Conservation (phyloP, 2,888 invertebrate genomes). For the Tineola bisselliella region DNA sequence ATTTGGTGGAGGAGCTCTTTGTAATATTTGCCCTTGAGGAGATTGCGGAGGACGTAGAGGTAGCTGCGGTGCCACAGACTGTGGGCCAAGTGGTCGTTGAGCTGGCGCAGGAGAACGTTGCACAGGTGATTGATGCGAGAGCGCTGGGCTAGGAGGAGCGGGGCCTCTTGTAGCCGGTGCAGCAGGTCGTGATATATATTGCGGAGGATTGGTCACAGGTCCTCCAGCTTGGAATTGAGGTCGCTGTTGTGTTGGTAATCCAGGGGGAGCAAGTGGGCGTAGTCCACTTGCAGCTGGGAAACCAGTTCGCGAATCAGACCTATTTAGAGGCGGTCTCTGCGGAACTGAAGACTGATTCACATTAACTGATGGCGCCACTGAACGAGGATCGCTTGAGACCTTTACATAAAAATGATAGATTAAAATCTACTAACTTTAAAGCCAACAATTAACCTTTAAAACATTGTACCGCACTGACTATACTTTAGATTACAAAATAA, state of each 20-base stretch:
- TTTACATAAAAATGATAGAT: constrained; percentile 29
- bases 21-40: constrained; percentile 22
- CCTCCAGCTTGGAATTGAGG: constrained; percentile 60
- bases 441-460: background rate
- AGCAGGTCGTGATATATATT: constrained; percentile 42
- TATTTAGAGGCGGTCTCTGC: constrained; percentile 42
- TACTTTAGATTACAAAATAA: constrained; percentile 4
- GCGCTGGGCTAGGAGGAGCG: constrained; percentile 30
- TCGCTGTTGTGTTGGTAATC: constrained; percentile 30
- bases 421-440: background rate
- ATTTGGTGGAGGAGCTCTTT: constrained; percentile 54
- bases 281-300: constrained; percentile 34
- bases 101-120: constrained; percentile 33
- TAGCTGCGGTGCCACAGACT: constrained; percentile 43
- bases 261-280: constrained; percentile 35
- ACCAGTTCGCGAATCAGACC: constrained; percentile 50
- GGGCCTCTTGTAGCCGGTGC: constrained; percentile 38
- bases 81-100: constrained; percentile 44
- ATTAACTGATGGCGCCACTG: constrained; percentile 29
- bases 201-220: constrained; percentile 40
- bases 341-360: constrained; percentile 28
- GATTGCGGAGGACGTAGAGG: constrained; percentile 40
- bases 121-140: constrained; percentile 25
- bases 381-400: constrained; percentile 29
- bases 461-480: background rate